Base-by-base conservation (phyloP, 2,888 invertebrate genomes). In the Brenthis hecate region DNA sequence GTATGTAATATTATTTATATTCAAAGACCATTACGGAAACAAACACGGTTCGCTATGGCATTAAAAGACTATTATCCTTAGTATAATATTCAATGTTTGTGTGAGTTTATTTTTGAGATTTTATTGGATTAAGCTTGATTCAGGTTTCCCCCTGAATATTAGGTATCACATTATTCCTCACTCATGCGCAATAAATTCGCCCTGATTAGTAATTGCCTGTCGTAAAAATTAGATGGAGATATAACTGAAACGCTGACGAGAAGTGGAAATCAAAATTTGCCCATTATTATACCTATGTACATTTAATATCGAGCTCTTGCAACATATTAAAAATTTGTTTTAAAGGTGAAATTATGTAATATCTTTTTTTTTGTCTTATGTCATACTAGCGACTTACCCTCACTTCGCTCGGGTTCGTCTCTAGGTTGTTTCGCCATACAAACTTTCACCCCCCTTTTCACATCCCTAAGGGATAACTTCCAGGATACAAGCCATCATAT, bases 191-290 rank as follows among this genome's bases (percentile, higher is more conserved):
- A 70, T 72, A 69, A 75, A 72, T 73, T 72, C 60, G 68, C 53
- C 65, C 67, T 79, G 78, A 81, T 81, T 77, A 74, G 78, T 81
- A 79, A 83, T 85, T 81, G 80, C 78, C 77, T 78, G 77, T 72
- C 78, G 85, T 83, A 81, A 77, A 82, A 83, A 84, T 85, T 83
- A 84, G 82, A 85, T 85, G 79, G 76, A 79, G 72, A 75, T 78
- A 81, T 85, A 81, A 82, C 79, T 77, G 81, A 80, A 82, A 82
- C 77, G 80, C 78, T 82, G 80, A 82, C 76, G 74, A 74, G 76
- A 74, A 82, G 82, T 83, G 79, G 81, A 83, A 84, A 81, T 80
- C 76, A 78, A 80, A 83, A 85, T 85, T 85, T 82, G 82, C 76
- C 81, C 78, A 79, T 83, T 82, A 79, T 72, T 76, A 74, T 71